Percentiles rank a stretch among this genome's conserved stretches.
Evolutionary conservation across 2,888 invertebrate species (phyloP).

Genomic region (Lasius platythorax): DNA sequence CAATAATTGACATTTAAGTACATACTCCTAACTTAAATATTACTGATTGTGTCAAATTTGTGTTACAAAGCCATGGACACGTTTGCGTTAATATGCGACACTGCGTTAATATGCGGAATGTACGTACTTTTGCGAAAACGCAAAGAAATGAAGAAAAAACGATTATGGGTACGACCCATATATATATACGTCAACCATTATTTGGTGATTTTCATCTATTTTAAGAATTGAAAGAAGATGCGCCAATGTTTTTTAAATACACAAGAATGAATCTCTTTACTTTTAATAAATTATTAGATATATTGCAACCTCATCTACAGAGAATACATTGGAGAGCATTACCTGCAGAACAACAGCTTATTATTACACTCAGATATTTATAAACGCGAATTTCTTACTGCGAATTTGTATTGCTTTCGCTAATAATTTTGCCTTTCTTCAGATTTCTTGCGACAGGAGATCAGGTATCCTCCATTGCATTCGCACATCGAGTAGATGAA

Average conservation of each 20-base stretch:
- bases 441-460: too few species aligned
- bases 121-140: constrained; percentile 1
- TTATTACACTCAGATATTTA: constrained; percentile 49
- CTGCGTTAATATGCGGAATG: background rate
- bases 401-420: too few species aligned
- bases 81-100: background rate
- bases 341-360: constrained; percentile 43
- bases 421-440: too few species aligned
- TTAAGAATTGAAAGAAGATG: constrained; percentile 56
- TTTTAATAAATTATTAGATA: constrained; percentile 52
- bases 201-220: constrained; percentile 55
- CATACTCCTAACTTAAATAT: background rate
- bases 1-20: too few species aligned
- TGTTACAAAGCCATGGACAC: background rate
- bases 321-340: constrained; percentile 50
- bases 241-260: constrained; percentile 52
- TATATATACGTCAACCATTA: constrained; percentile 8
- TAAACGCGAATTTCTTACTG: too few species aligned
- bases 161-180: constrained; percentile 28
- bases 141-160: constrained; percentile 13
- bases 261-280: constrained; percentile 48
- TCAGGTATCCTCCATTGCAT: too few species aligned
- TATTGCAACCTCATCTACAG: constrained; percentile 30
- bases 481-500: too few species aligned
- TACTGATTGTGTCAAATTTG: background rate